Evolutionary conservation across 2,888 invertebrate genomes (phyloP), one percentile per base, ranked within the genome.

Genomic region (Elysia crispata): DNA sequence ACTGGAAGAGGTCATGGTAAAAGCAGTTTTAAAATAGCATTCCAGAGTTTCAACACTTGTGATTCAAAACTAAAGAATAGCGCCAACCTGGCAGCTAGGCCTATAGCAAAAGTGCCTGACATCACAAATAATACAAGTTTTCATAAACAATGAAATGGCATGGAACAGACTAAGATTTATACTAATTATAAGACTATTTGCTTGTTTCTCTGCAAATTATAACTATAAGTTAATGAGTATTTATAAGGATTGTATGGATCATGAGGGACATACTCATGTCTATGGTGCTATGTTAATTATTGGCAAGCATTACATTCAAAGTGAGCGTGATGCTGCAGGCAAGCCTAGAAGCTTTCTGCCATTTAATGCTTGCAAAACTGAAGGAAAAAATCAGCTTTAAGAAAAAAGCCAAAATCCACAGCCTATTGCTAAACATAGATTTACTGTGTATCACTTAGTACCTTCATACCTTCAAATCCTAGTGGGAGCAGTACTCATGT

Each of bases 381-480:
- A 23, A 33, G 11, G 1, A 28, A 23, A 33, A 33, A 33, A n/a
- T n/a, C 30, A 1, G 60, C n/a, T n/a, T 62, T 28, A 75, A 11
- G 33, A 75, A 66, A 30, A 28, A 66, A 18, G 66, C 66, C 13
- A 25, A n/a, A 66, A 3, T 6, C 1, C 25, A 18, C 66, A 15
- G 5, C 13, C 62, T 62, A 18, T 11, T 75, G 13, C 20, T 75
- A n/a, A n/a, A n/a, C n/a, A n/a, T n/a, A 15, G 60, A 62, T 75
- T 6, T 18, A 62, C 15, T 30, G 28, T 49, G 74, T 74, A 5
- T 30, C 74, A n/a, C n/a, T n/a, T n/a, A n/a, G n/a, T n/a, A 5
- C 74, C 74, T 31, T 62, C 62, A 1, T 75, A 54, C 33, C 64
- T 75, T 1, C 75, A 75, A 31, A 75, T 75, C 31, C 60, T 75